A percentile compares a stretch with the other conserved stretches of the same genome.
Conservation (phyloP, 2,113 vertebrate species). For the Isurus oxyrinchus region DNA sequence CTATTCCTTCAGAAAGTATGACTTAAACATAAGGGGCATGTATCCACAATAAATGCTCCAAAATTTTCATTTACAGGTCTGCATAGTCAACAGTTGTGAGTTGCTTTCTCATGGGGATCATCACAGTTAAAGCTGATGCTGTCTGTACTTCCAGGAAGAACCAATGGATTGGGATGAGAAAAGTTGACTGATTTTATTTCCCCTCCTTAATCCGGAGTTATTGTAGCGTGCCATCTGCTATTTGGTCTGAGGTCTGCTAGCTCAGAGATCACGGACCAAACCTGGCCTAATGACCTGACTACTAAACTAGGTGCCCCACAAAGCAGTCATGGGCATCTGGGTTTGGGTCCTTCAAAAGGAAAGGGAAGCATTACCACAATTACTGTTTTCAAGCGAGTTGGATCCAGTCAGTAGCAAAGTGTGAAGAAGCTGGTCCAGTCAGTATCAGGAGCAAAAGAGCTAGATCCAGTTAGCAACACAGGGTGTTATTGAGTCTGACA, state of each 20-base stretch:
- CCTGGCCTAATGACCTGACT: not conserved
- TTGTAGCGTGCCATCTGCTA: not conserved
- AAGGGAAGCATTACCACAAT: not conserved
- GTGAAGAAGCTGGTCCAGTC: not conserved
- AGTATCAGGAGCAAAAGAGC: not conserved
- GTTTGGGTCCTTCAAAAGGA: not conserved
- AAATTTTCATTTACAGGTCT: not conserved
- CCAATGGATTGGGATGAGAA: not conserved
- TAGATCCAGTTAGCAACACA: not conserved
- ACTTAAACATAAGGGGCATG: not conserved
- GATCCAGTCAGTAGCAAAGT: not conserved
- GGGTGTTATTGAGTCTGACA: not conserved
- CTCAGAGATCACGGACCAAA: not conserved
- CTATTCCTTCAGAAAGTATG: not conserved
- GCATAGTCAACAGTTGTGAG: not conserved
- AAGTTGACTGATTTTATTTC: not conserved
- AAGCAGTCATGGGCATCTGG: not conserved
- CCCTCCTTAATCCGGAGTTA: not conserved
- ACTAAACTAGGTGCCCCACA: not conserved
- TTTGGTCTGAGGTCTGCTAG: not conserved
- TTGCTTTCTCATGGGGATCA: not conserved
- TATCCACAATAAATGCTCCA: not conserved
- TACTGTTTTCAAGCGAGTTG: not conserved
- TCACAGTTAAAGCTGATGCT: not conserved
- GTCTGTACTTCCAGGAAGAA: not conserved